These are phyloP conservation scores for Morus bassanus DNA, from an alignment of 2,797 vertebrate genomes.

Conservation along the genomic window DNA sequence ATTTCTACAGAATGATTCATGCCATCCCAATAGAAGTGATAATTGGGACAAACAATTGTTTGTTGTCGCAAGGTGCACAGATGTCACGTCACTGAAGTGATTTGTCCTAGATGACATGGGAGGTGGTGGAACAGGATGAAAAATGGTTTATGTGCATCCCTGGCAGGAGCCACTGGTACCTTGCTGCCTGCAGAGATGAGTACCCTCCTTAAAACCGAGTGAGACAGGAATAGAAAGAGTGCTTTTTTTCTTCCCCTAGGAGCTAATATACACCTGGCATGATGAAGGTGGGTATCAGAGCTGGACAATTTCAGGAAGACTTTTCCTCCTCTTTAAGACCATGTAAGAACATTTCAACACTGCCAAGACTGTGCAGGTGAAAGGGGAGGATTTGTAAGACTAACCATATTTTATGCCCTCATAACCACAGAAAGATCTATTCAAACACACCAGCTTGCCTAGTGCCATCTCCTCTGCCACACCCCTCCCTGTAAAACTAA, in stretches of 20 bases:
- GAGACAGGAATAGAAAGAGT: not conserved
- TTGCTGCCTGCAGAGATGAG: not conserved
- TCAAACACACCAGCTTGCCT: not conserved
- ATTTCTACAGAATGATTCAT: conserved; percentile 18
- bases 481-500: not conserved
- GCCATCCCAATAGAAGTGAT: not conserved
- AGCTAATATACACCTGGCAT: not conserved
- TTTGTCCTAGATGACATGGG: not conserved
- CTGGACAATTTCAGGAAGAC: not conserved
- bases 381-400: not conserved
- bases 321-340: not conserved
- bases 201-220: not conserved
- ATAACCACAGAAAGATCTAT: not conserved
- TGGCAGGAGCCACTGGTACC: not conserved
- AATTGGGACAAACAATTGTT: not conserved
- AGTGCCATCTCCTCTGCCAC: not conserved
- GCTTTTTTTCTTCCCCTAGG: not conserved
- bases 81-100: not conserved
- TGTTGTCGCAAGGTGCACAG: not conserved
- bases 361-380: not conserved
- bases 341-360: not conserved
- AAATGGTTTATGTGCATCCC: not conserved
- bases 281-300: not conserved
- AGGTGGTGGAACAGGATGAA: not conserved
- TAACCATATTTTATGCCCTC: not conserved